Conservation (phyloP, 2,113 vertebrate species). For the Amblyornis subalaris region DNA sequence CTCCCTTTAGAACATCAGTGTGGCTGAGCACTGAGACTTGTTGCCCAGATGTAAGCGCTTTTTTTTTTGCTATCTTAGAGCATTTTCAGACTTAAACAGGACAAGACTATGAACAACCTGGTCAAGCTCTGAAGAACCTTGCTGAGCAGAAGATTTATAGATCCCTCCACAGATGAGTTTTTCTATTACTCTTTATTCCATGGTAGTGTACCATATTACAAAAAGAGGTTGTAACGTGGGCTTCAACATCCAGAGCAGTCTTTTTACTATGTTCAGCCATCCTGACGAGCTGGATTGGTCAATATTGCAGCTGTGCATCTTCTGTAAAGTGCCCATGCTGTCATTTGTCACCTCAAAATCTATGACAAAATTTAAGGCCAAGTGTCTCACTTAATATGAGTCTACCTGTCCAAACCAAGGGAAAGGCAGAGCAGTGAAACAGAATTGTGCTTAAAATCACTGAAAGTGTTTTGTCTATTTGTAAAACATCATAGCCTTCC, state of each 20-base stretch:
- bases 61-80: rapidly evolving
- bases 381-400: background rate
- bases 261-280: background rate
- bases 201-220: rapidly evolving
- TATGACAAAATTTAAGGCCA: background rate
- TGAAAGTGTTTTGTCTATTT: background rate
- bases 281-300: background rate
- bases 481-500: background rate
- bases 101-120: background rate
- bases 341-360: background rate
- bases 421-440: background rate
- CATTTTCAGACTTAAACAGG: background rate
- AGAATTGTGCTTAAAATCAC: background rate
- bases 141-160: background rate
- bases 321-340: background rate
- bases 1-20: background rate
- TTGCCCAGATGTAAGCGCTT: background rate
- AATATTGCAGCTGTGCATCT: background rate
- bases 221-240: background rate
- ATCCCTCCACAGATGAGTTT: background rate
- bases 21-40: background rate
- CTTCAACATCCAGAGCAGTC: background rate
- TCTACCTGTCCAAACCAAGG: background rate
- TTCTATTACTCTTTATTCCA: background rate
- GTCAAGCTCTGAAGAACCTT: background rate